Evolutionary conservation across 2,113 vertebrate species (phyloP).

Genomic region (Ciconia maguari): DNA sequence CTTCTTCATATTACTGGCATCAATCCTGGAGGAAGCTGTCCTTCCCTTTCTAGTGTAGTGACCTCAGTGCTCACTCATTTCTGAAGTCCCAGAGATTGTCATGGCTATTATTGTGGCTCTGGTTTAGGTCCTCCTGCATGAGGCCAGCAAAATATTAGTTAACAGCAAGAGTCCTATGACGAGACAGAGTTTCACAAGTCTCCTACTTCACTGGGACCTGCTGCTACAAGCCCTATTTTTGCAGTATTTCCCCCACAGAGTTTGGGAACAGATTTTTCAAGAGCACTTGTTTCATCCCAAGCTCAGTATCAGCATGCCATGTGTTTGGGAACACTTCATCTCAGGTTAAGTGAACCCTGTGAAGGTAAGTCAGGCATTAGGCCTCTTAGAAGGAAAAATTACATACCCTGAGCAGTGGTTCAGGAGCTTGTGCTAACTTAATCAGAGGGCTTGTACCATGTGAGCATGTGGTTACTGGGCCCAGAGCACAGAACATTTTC

Average conservation of each 20-base stretch:
- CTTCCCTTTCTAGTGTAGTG: neutral
- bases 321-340: neutral
- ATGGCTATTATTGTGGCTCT: neutral
- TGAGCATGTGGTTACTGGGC: constrained; percentile 78
- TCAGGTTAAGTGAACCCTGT: neutral
- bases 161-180: neutral
- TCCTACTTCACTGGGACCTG: neutral
- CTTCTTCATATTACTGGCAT: neutral
- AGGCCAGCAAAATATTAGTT: neutral
- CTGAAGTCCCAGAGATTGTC: neutral
- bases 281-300: neutral
- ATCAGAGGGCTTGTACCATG: constrained; percentile 80
- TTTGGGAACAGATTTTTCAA: neutral
- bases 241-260: neutral
- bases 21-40: neutral
- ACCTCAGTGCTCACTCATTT: neutral
- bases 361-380: neutral
- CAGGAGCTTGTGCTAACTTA: constrained; percentile 78
- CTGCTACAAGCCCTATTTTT: neutral
- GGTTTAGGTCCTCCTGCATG: neutral
- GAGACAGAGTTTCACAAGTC: neutral
- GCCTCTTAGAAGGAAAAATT: neutral
- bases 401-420: constrained; percentile 81
- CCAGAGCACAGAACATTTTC: constrained; percentile 86
- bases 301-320: neutral